Base-by-base conservation (phyloP, 2,797 vertebrate species). In the Enteromius argenteus region DNA sequence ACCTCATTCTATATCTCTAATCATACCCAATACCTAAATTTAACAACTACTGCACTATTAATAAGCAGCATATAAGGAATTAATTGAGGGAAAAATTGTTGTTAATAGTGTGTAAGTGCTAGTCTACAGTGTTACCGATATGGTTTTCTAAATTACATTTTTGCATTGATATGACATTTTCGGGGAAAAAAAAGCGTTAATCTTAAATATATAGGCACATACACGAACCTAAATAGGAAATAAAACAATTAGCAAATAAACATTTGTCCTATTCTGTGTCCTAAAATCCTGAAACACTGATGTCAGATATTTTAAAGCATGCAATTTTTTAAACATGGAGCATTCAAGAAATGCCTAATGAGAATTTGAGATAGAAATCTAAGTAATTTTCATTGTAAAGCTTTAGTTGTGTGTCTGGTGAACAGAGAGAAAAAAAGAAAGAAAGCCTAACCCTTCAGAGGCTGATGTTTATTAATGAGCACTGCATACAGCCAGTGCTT, bases 401-500 rank as follows among this genome's bases (percentile, higher is more conserved):
- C 8, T 79, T 71, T 27, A 82, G 67, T 74, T 71, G 11, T 68
- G 64, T 58, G 13, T 72, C 49, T 72, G 37, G 53, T 72, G n/a
- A 46, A 46, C 39, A n/a, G 56, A 44, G 37, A 60, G 21, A 5
- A 72, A 81, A 71, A 44, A 35, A 44, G 30, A 9, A 11, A 60
- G 15, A 66, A 66, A 64, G 30, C 87, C 37, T 86, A 84, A 71
- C 77, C 77, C 87, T 91, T 85, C 86, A 88, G 86, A 89, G 69
- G 72, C 83, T 76, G 88, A 27, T 78, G 86, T 91, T 83, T 91
- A 88, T 90, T 56, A 90, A 90, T 75, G 8, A 75, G 62, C 79
- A 53, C 87, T 75, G 81, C 88, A 87, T 77, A 80, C 88, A 89
- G 87, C 17, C 71, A 14, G 14, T 66, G 42, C 88, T 90, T 91